Percentiles rank a stretch among this genome's conserved stretches.
Conservation (phyloP, 2,888 invertebrate genomes). For the Agelastica alni region DNA sequence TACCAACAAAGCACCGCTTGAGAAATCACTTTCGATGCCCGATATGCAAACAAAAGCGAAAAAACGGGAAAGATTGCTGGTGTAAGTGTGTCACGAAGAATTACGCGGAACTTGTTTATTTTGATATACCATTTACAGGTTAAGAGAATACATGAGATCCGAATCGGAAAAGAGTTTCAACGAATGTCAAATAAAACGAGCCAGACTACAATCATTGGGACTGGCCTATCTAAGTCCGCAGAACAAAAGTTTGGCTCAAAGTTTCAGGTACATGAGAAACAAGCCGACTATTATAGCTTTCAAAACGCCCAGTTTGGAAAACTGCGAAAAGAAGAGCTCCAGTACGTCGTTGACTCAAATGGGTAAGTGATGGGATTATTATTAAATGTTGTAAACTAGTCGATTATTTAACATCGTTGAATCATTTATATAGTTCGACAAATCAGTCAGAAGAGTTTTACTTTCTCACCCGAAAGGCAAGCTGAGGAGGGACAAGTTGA, state of each 20-base stretch:
- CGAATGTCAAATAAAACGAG: slow-evolving; percentile 67
- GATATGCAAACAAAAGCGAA: slow-evolving; percentile 78
- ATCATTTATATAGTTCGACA: too few relatives aligned
- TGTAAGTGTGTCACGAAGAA: slow-evolving; percentile 61
- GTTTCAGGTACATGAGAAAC: slow-evolving; percentile 87
- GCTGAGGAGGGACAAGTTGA: slow-evolving; percentile 67
- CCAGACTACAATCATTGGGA: slow-evolving; percentile 67
- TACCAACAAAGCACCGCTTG: slow-evolving; percentile 63
- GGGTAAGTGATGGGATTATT: slow-evolving; percentile 17
- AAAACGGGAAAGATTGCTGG: slow-evolving; percentile 69
- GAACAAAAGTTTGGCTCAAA: slow-evolving; percentile 79
- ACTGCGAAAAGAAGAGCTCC: slow-evolving; percentile 64
- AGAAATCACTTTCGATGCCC: slow-evolving; percentile 83
- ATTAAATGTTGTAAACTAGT: too few relatives aligned
- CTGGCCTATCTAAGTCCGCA: slow-evolving; percentile 75
- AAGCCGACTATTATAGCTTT: slow-evolving; percentile 89
- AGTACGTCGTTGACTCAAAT: slow-evolving; percentile 58
- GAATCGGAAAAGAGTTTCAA: slow-evolving; percentile 81
- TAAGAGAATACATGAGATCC: slow-evolving; percentile 73
- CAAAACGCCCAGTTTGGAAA: slow-evolving; percentile 79
- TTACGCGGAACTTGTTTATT: background rate
- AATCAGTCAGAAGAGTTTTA: slow-evolving; percentile 46
- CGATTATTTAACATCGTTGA: too few relatives aligned
- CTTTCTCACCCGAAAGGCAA: slow-evolving; percentile 58
- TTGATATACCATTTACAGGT: slow-evolving; percentile 53